Conservation (phyloP, 1,140 invertebrate genomes). For the Eupeodes corollae region DNA sequence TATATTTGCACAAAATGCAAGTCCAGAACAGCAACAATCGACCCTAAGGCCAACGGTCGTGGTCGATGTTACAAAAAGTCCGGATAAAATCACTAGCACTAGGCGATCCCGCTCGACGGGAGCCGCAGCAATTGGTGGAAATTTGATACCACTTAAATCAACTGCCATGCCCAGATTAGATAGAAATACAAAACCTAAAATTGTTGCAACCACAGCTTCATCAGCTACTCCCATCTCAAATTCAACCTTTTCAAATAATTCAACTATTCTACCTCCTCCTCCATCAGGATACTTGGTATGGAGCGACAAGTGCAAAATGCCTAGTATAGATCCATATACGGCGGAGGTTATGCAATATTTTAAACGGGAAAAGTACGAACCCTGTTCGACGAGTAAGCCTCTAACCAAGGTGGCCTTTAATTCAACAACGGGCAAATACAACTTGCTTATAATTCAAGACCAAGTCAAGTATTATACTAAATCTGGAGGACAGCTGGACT, state of each 20-base stretch:
- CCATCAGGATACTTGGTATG: constrained; percentile 50
- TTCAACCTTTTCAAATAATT: neutral
- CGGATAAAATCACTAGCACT: too few species aligned
- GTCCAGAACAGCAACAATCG: too few species aligned
- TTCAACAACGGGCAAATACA: constrained; percentile 14
- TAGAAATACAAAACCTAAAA: neutral
- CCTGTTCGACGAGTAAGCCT: constrained; percentile 41
- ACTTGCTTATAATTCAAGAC: constrained; percentile 19
- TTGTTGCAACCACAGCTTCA: neutral
- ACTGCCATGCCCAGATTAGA: too few species aligned
- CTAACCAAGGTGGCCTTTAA: constrained; percentile 40
- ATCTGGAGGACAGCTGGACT: constrained; percentile 29
- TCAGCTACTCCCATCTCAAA: neutral
- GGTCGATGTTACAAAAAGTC: too few species aligned
- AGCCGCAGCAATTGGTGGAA: too few species aligned
- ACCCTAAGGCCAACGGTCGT: too few species aligned
- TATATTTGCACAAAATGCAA: too few species aligned
- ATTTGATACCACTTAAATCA: too few species aligned
- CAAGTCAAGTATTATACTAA: constrained; percentile 27
- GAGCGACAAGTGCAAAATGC: constrained; percentile 56
- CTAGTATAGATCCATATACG: constrained; percentile 54
- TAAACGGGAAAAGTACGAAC: constrained; percentile 43
- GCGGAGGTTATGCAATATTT: constrained; percentile 50
- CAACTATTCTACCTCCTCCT: constrained; percentile 6
- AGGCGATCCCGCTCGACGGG: too few species aligned